Evolutionary conservation across 1,140 invertebrate species (phyloP).

Genomic region (Latrodectus geometricus): DNA sequence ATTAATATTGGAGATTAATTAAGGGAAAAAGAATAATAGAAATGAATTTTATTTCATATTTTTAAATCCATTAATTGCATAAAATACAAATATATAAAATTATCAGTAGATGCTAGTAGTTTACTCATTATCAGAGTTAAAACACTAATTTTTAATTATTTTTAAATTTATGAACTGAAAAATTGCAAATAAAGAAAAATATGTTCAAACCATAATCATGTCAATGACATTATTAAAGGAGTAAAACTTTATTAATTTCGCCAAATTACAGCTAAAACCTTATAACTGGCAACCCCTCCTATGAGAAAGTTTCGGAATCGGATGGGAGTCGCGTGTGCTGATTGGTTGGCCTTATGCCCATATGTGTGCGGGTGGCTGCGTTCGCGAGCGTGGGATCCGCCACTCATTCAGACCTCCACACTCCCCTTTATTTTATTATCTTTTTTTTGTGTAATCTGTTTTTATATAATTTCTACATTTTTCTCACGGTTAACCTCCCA

Average conservation of each 20-base stretch:
- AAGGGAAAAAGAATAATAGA: no score
- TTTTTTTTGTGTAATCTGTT: slow-evolving; percentile 25
- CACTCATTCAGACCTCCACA: not conserved
- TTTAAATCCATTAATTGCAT: no score
- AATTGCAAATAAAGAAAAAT: no score
- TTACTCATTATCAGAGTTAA: no score
- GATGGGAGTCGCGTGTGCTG: slow-evolving; percentile 43
- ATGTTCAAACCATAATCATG: no score
- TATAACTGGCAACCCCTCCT: not conserved
- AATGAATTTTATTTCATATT: no score
- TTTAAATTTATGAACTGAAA: no score
- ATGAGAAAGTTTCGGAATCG: slow-evolving; percentile 49
- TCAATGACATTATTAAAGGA: not conserved
- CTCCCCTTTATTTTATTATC: slow-evolving; percentile 3
- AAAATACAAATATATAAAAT: no score
- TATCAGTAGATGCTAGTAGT: no score
- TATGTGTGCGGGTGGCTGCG: slow-evolving; percentile 46
- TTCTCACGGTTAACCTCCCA: slow-evolving; percentile 28
- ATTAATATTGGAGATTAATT: no score
- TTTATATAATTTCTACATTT: slow-evolving; percentile 31
- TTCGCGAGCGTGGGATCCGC: slow-evolving; percentile 53
- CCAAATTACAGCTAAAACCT: slow-evolving; percentile 8
- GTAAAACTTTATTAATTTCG: not conserved
- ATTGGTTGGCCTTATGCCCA: slow-evolving; percentile 45
- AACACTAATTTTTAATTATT: no score